phyloP scores from a whole-genome alignment of 2,888 invertebrate genomes.

The Crematogaster levior region DNA sequence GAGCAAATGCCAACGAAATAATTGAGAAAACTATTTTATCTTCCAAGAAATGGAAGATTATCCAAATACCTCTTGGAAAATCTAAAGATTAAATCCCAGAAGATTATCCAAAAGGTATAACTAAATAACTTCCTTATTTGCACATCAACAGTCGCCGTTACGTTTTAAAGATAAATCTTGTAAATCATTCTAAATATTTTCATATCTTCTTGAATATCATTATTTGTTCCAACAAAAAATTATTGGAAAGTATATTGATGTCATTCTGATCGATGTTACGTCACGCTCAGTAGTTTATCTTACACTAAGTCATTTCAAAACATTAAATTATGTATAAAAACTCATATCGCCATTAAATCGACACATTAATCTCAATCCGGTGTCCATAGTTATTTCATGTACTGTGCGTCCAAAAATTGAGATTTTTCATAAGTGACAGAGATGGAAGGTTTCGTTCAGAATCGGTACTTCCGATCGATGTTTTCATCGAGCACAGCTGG shows the following conservation, averaged over 20 bases:
- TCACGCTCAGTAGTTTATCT: neutral
- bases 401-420: neutral
- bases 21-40: neutral
- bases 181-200: neutral
- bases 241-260: neutral
- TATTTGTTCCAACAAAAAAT: neutral
- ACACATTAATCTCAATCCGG: too few species aligned
- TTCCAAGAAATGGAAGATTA: neutral
- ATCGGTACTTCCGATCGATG: too few species aligned
- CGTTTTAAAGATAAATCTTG: neutral
- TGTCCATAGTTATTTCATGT: neutral
- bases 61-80: neutral
- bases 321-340: neutral
- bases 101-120: neutral
- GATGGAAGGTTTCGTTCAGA: too few species aligned
- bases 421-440: too few species aligned
- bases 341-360: neutral
- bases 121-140: too few species aligned
- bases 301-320: neutral
- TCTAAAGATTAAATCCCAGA: neutral
- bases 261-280: slow-evolving; percentile 15
- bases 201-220: neutral
- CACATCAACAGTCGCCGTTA: neutral
- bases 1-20: slow-evolving; percentile 15
- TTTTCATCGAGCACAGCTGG: neutral